Evolutionary conservation across 2,888 invertebrate species (phyloP).

Genomic region (Eumerus sabulonum): DNA sequence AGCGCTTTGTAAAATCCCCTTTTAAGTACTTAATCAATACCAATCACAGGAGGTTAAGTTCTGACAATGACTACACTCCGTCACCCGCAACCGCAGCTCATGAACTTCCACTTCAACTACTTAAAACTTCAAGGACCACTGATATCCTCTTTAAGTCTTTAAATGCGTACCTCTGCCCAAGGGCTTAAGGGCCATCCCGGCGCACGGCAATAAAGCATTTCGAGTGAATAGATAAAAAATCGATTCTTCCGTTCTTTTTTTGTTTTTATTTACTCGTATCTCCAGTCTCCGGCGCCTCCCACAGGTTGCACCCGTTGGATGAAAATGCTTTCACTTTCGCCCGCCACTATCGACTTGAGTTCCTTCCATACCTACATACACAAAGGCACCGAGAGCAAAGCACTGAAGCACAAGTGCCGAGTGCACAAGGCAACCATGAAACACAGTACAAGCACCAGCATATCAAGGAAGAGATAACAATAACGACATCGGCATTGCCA

Average conservation of each 20-base stretch:
- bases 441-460: conserved; percentile 9
- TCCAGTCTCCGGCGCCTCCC: not conserved
- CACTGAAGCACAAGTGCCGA: not conserved
- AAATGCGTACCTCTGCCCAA: too few relatives aligned
- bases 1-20: too few relatives aligned
- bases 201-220: conserved; percentile 30
- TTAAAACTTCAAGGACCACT: too few relatives aligned
- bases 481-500: conserved; percentile 13
- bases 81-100: too few relatives aligned
- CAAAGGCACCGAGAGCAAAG: conserved; percentile 10
- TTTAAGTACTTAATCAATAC: too few relatives aligned
- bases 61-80: too few relatives aligned
- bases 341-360: conserved; percentile 30
- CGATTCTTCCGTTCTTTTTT: conserved; percentile 14
- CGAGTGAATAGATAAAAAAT: conserved; percentile 36
- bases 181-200: too few relatives aligned
- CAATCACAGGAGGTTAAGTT: too few relatives aligned
- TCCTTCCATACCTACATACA: conserved; percentile 5
- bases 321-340: conserved; percentile 40
- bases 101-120: too few relatives aligned
- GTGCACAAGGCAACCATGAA: conserved; percentile 9
- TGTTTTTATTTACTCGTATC: not conserved
- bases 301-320: conserved; percentile 8
- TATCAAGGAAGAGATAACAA: conserved; percentile 44
- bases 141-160: too few relatives aligned